Base-by-base conservation (phyloP, 2,888 invertebrate genomes). In the Agrochola circellaris region DNA sequence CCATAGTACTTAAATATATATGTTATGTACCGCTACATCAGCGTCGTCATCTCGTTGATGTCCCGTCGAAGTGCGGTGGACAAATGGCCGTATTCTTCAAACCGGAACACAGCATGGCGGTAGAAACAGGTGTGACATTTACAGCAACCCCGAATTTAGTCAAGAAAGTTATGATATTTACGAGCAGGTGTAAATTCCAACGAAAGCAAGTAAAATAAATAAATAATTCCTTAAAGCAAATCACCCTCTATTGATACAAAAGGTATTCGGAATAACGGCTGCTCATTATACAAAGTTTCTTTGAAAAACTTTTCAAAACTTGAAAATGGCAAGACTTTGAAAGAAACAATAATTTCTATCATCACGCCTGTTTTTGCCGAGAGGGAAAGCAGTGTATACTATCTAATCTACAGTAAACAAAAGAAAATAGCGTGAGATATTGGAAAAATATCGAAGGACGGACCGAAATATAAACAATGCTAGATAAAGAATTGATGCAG, bases 381-480 rank as follows among this genome's bases (percentile, higher is more conserved):
- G 38, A 38, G 42, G 23, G 13, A 67, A 1, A 48, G 8, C 69
- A 54, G 73, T 62, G n/a, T 17, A n/a, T 34, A 20, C 1, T 38
- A 42, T 30, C 11, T n/a, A 34, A 42, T 30, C 11, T n/a, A 34
- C 13, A 45, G 17, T 23, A 42, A 4, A 34, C 26, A 54, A 34
- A 75, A 23, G n/a, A 42, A 60, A 71, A 56, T 15, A 2, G 26
- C 13, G 2, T 38, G 7, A 9, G 23, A 51, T 67, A 79, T 80
- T 23, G 73, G 62, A 58, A 80, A 79, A 67, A 51, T 20, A 42
- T 62, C 26, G 30, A 64, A 62, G 48, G 45, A 54, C 51, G 34
- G 1, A 42, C 15, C 38, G 17, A 26, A 48, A 80, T 72, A 9
- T 67, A 62, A 62, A 81, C 73, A 73, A 64, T 26, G 17, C 15